Base-by-base conservation (phyloP, 2,113 vertebrate species). In the Beaufortia kweichowensis region DNA sequence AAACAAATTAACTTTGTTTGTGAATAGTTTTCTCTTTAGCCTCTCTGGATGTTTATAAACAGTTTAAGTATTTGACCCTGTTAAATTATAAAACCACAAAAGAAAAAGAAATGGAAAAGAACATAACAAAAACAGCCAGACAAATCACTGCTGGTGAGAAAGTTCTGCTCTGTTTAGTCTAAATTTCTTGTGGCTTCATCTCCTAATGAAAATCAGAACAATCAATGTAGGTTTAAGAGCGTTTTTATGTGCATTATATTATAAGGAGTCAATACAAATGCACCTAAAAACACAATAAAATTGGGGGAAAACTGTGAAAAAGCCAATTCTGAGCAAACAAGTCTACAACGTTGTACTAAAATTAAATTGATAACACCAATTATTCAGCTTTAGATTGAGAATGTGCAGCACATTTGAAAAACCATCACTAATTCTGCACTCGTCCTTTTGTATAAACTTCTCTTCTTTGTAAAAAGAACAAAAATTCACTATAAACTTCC, bases 91-190 rank as follows among this genome's bases (percentile, higher is more conserved):
- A 69, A 78, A 21, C 57, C 28, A 53, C 15, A 64, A 43, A 29
- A 74, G 35, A 10, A 39, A 39, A 39, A 39, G 35, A 39, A n/a
- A 39, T 39, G 35, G 7, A 19, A 56, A 19, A 53, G 56, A 23
- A 53, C n/a, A 21, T 26, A 9, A 6, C 50, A 24, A 77, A 28
- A 41, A 29, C 69, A 43, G 55, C 19, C n/a, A 11, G 9, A n/a
- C 19, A 21, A 21, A 62, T 24, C 41, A 24, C n/a, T 43, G 19
- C 70, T 21, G 35, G 35, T 39, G 35, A 39, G 35, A 39, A 39
- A 39, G 19, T 48, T 55, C 5, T 24, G 29, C 39, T 75, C 19
- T 67, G 75, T 81, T 77, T 81, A 77, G 41, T 67, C 60, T 72
- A 7, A 29, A n/a, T 41, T 55, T 39, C 1, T 17, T 17, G 28